Percentiles rank a stretch among this genome's conserved stretches.
Evolutionary conservation across 2,113 vertebrate genomes (phyloP).

Genomic region (Noturus placidus): DNA sequence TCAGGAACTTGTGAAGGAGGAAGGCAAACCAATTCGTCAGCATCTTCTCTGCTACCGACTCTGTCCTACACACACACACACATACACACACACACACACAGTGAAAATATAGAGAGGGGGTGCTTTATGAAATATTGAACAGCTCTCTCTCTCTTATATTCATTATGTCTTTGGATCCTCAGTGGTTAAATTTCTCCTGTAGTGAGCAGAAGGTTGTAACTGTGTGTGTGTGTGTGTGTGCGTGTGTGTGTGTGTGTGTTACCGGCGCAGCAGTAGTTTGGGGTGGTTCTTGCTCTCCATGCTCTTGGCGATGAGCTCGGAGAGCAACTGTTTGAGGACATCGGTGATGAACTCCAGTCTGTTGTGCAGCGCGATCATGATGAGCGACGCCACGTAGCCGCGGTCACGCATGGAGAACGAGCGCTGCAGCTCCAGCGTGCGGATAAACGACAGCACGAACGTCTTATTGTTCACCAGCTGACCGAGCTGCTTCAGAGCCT

Average conservation of each 20-base stretch:
- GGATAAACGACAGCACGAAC: slow-evolving; percentile 94
- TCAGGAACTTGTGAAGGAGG: slow-evolving; percentile 81
- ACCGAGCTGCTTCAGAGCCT: slow-evolving; percentile 92
- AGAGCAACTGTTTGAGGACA: slow-evolving; percentile 92
- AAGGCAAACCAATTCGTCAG: slow-evolving; percentile 63
- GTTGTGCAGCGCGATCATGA: slow-evolving; percentile 94
- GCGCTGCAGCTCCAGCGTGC: slow-evolving; percentile 90
- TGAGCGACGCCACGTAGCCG: slow-evolving; percentile 93
- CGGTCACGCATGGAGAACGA: slow-evolving; percentile 98
- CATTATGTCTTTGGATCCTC: not conserved
- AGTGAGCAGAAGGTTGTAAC: not conserved
- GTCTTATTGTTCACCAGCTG: slow-evolving; percentile 98
- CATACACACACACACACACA: not conserved
- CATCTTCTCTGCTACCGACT: slow-evolving; percentile 34
- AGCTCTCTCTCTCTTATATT: not conserved
- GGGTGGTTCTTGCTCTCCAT: slow-evolving; percentile 98
- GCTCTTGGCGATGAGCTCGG: slow-evolving; percentile 94
- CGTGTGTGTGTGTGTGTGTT: slow-evolving; percentile 18
- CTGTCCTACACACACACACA: slow-evolving; percentile 23
- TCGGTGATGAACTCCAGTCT: slow-evolving; percentile 93
- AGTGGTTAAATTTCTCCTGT: not conserved
- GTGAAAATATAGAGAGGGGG: not conserved
- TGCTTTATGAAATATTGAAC: slow-evolving; percentile 1
- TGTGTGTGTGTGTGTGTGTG: not conserved
- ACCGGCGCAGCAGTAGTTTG: slow-evolving; percentile 95